A percentile compares a stretch with the other conserved stretches of the same genome.
Evolutionary conservation across 2,888 invertebrate species (phyloP).

Genomic region (Hypsopygia costalis): DNA sequence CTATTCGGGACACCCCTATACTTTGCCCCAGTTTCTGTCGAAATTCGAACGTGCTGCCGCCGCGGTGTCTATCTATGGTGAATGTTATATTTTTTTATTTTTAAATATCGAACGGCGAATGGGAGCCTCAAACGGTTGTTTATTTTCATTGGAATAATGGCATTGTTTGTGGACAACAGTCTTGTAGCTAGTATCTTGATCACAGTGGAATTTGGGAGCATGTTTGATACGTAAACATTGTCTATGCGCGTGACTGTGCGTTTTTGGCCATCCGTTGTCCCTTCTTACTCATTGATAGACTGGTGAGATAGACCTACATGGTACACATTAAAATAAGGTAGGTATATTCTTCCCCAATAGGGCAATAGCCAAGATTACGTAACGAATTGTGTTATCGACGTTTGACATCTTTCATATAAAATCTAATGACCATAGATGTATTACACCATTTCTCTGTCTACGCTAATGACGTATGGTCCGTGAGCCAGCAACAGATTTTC

Average conservation of each 20-base stretch:
- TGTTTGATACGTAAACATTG: slow-evolving; percentile 35
- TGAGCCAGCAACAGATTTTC: too few species aligned
- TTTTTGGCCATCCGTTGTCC: slow-evolving; percentile 25
- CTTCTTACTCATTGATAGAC: slow-evolving; percentile 18
- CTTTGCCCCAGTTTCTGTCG: slow-evolving; percentile 51
- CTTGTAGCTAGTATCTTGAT: slow-evolving; percentile 65
- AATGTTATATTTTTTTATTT: slow-evolving; percentile 52
- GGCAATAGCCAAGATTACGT: too few species aligned
- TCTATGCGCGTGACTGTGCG: slow-evolving; percentile 57
- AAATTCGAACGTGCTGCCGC: slow-evolving; percentile 58
- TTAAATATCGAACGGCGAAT: slow-evolving; percentile 44
- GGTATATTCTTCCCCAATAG: too few species aligned
- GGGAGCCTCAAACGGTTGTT: slow-evolving; percentile 48
- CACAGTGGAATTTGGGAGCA: slow-evolving; percentile 54
- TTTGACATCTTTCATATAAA: too few species aligned
- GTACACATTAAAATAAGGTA: too few species aligned
- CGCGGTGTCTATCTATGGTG: slow-evolving; percentile 48
- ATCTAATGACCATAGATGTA: too few species aligned
- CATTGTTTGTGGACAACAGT: slow-evolving; percentile 74
- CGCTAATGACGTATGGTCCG: too few species aligned
- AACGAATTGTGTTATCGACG: too few species aligned
- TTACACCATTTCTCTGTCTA: too few species aligned
- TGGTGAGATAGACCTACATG: too few species aligned
- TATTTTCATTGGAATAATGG: slow-evolving; percentile 66
- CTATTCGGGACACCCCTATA: slow-evolving; percentile 46